Evolutionary conservation across 37 sponge, comb jelly and placozoan genomes (phyloP).

Genomic region (Geodia barretti): DNA sequence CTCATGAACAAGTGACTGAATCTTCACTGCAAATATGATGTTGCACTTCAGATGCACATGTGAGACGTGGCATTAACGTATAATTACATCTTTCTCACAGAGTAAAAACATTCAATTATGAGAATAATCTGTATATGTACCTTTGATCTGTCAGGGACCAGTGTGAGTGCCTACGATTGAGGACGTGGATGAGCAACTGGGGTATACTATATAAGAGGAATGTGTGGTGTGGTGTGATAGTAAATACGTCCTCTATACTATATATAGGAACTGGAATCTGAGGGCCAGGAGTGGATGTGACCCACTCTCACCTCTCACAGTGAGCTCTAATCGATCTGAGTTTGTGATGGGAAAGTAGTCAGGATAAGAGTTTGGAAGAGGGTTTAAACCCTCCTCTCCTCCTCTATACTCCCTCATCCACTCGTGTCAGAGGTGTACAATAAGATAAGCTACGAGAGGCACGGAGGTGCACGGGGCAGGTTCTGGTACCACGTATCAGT

Average conservation of each 20-base stretch:
- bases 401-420: neutral
- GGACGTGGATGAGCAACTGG: conserved; percentile 70
- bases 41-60: neutral
- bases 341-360: too few relatives aligned
- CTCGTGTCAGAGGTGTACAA: conserved; percentile 22
- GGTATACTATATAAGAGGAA: neutral
- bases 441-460: conserved; percentile 42
- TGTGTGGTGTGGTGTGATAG: neutral
- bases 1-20: conserved; percentile 63
- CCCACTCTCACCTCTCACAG: conserved; percentile 65
- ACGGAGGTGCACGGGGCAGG: conserved; percentile 18
- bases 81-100: too few relatives aligned
- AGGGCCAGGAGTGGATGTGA: conserved; percentile 71
- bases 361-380: too few relatives aligned
- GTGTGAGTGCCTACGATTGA: conserved; percentile 54
- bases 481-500: conserved; percentile 49
- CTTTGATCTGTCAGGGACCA: too few relatives aligned
- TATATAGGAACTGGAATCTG: conserved; percentile 55
- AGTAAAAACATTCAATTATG: too few relatives aligned
- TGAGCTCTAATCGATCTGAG: too few relatives aligned
- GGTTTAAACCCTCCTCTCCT: neutral
- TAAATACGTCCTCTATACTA: too few relatives aligned
- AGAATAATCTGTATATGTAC: too few relatives aligned
- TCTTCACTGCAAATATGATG: neutral
- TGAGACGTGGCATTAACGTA: neutral